Conservation (phyloP, 2,797 vertebrate genomes). For the Microctenopoma lineatum region DNA sequence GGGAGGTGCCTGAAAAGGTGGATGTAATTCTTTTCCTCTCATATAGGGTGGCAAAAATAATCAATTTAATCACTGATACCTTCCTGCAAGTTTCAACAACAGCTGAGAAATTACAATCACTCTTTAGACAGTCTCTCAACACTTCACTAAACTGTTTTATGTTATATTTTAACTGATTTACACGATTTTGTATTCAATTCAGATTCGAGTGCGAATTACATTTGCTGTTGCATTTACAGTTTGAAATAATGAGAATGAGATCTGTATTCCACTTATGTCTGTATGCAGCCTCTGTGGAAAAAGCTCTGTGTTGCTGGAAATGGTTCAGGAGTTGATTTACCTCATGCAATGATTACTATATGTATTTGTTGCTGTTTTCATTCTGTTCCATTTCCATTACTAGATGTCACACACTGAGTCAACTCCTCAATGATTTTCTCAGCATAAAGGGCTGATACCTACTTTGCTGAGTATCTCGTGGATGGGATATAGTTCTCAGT, state of each 20-base stretch:
- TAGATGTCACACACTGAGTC: neutral
- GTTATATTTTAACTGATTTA: neutral
- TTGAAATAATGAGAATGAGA: neutral
- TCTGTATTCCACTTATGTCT: neutral
- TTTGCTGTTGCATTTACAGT: no score
- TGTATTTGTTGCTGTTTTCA: neutral
- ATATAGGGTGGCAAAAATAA: no score
- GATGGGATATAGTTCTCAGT: neutral
- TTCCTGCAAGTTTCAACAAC: no score
- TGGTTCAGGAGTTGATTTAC: neutral
- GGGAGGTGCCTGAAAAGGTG: no score
- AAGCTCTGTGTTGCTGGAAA: neutral
- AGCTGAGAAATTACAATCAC: no score
- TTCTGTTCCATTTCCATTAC: neutral
- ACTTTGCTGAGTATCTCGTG: neutral
- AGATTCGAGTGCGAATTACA: neutral
- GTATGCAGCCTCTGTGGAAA: neutral
- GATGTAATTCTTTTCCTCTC: no score
- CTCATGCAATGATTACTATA: neutral
- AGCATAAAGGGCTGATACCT: neutral
- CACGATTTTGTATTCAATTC: neutral
- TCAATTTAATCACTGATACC: no score
- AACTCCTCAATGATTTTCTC: neutral
- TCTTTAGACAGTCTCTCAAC: neutral
- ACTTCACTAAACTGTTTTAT: neutral